A percentile compares a stretch with the other conserved stretches of the same genome.
Evolutionary conservation across 2,797 vertebrate species (phyloP).

Genomic region (Lacerta bilineata): DNA sequence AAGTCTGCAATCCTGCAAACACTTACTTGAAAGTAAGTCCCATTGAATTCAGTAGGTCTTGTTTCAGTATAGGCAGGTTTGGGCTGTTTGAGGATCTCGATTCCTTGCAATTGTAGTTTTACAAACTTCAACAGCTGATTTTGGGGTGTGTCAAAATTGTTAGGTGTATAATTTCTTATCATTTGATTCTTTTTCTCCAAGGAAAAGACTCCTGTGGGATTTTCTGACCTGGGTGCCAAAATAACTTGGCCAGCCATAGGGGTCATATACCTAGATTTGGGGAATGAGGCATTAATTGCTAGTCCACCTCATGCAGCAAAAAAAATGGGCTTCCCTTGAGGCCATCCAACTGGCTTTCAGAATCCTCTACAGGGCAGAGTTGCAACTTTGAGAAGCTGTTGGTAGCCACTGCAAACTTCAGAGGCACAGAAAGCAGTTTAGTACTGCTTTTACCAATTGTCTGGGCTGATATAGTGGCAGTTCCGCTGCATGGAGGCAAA

Average conservation of each 20-base stretch:
- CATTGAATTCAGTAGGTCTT: neutral
- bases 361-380: neutral
- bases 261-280: too few species aligned
- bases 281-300: too few species aligned
- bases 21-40: neutral
- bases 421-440: neutral
- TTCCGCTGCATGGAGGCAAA: neutral
- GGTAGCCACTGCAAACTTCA: neutral
- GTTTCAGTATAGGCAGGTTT: neutral
- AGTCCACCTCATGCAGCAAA: too few species aligned
- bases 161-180: too few species aligned
- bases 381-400: neutral
- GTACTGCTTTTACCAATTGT: neutral
- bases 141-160: too few species aligned
- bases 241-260: too few species aligned
- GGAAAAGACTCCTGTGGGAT: too few species aligned
- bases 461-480: neutral
- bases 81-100: neutral
- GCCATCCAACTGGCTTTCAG: neutral
- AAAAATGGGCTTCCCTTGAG: neutral
- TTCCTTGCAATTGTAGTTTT: neutral
- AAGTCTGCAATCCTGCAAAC: neutral
- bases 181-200: too few species aligned
- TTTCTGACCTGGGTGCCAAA: too few species aligned
- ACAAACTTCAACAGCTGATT: neutral